A percentile compares a stretch with the other conserved stretches of the same genome.
These are phyloP conservation scores for Pinna nobilis DNA, from an alignment of 1,140 invertebrate species.

Conservation along the genomic window DNA sequence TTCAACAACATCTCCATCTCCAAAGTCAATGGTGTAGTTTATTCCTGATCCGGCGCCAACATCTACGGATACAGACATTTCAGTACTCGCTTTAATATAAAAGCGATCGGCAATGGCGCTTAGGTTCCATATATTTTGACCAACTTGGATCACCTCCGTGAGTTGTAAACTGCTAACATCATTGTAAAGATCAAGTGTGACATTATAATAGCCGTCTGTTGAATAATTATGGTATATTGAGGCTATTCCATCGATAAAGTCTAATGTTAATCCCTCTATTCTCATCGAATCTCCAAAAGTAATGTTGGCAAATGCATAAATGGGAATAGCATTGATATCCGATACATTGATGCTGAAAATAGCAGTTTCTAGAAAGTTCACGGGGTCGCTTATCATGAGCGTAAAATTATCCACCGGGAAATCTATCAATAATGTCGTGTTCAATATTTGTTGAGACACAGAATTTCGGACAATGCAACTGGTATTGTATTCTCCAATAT, in stretches of 20 bases:
- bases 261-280: background rate
- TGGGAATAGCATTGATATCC: background rate
- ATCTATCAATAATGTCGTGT: background rate
- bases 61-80: too few species aligned
- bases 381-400: background rate
- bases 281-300: background rate
- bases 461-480: background rate
- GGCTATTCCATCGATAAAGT: constrained; percentile 17
- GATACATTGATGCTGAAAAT: background rate
- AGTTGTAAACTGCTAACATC: background rate
- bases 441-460: background rate
- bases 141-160: too few species aligned
- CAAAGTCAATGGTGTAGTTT: too few species aligned
- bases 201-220: background rate
- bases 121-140: too few species aligned
- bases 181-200: background rate
- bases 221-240: background rate
- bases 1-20: too few species aligned
- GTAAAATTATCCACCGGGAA: background rate
- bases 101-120: too few species aligned
- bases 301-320: background rate
- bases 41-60: too few species aligned
- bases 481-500: background rate
- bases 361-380: background rate
- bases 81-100: too few species aligned